phyloP scores from a whole-genome alignment of 2,888 invertebrate species.

The Isoperla grammatica region DNA sequence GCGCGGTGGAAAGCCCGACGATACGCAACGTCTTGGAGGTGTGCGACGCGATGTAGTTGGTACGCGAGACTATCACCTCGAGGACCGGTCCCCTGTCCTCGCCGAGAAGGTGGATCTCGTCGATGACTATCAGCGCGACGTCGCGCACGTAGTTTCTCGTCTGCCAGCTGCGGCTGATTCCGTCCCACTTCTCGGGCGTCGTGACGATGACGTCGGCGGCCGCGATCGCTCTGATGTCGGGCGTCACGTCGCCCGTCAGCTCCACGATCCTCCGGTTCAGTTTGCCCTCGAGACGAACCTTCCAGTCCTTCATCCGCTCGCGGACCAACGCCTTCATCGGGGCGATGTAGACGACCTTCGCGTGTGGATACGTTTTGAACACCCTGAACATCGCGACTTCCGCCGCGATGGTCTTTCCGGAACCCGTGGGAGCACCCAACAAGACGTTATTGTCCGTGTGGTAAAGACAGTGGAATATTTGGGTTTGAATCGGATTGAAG shows the following conservation, averaged over 20 bases:
- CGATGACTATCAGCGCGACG: constrained; percentile 90
- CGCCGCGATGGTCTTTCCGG: constrained; percentile 97
- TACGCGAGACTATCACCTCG: constrained; percentile 96
- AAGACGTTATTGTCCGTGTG: constrained; percentile 91
- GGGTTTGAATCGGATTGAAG: constrained; percentile 98
- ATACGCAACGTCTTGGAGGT: constrained; percentile 78
- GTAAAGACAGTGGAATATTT: constrained; percentile 94
- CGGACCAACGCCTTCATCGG: constrained; percentile 96
- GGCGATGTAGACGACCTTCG: constrained; percentile 94
- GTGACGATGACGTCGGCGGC: constrained; percentile 92
- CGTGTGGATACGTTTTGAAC: constrained; percentile 70
- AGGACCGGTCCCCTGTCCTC: constrained; percentile 85
- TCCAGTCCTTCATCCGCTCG: constrained; percentile 96
- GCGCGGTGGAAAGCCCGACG: constrained; percentile 92
- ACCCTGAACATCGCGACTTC: constrained; percentile 95
- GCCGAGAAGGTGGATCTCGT: constrained; percentile 96
- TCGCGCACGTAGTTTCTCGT: constrained; percentile 89
- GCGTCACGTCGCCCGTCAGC: constrained; percentile 76
- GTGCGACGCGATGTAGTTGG: constrained; percentile 91
- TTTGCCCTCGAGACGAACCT: constrained; percentile 63
- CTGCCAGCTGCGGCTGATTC: constrained; percentile 97
- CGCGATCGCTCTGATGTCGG: constrained; percentile 77
- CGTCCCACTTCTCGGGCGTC: constrained; percentile 99
- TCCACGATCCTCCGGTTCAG: constrained; percentile 85
- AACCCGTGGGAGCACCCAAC: constrained; percentile 93